Conservation (phyloP, 2,797 vertebrate species). For the Myiothlypis coronata region DNA sequence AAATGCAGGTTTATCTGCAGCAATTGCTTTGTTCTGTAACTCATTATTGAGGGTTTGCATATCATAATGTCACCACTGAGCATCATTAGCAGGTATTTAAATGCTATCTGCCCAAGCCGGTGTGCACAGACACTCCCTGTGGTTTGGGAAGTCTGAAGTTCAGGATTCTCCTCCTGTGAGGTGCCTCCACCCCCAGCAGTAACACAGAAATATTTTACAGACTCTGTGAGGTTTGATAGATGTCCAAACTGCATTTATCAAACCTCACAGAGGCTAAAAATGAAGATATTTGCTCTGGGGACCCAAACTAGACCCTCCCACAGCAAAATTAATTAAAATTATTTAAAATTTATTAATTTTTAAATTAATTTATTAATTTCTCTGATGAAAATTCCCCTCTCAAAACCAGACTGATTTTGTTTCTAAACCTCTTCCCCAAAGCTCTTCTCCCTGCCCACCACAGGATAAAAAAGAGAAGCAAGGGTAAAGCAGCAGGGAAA, state of each 20-base stretch:
- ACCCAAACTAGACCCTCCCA: neutral
- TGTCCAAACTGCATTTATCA: rapidly evolving
- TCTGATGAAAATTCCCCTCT: neutral
- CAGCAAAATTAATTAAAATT: neutral
- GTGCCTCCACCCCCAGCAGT: neutral
- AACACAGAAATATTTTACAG: rapidly evolving
- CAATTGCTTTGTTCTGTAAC: slow-evolving; percentile 26
- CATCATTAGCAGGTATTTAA: slow-evolving; percentile 49
- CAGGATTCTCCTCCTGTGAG: neutral
- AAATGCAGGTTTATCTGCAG: slow-evolving; percentile 11
- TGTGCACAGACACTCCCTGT: neutral
- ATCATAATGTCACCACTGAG: neutral
- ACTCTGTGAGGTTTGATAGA: no score
- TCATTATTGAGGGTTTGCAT: neutral
- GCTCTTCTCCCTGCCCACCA: neutral
- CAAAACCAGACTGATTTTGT: rapidly evolving
- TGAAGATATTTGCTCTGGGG: rapidly evolving
- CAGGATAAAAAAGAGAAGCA: rapidly evolving
- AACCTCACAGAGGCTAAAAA: rapidly evolving
- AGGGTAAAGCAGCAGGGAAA: rapidly evolving
- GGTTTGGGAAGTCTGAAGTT: neutral
- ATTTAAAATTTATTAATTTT: no score
- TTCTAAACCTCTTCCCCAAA: neutral
- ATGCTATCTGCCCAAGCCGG: neutral
- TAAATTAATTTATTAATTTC: no score